These are phyloP conservation scores for Coturnix japonica DNA, from an alignment of 2,113 vertebrate genomes.

Conservation along the genomic window DNA sequence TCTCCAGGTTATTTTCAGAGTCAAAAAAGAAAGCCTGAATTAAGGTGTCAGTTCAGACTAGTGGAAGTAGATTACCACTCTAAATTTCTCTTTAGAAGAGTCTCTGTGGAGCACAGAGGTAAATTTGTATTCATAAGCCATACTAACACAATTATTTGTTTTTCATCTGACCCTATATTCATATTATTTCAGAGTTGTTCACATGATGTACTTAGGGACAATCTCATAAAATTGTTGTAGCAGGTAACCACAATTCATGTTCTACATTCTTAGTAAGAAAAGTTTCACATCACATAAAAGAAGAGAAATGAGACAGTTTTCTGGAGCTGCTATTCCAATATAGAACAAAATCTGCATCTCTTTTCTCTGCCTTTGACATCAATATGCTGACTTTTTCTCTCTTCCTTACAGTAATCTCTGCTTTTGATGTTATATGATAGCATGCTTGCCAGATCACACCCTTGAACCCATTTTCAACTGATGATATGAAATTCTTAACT, in stretches of 20 bases:
- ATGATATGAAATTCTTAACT: not conserved
- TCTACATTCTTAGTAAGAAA: not conserved
- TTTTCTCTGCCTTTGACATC: not conserved
- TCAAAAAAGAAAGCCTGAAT: not conserved
- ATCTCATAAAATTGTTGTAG: not conserved
- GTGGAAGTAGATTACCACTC: not conserved
- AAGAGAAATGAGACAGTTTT: not conserved
- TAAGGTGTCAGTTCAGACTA: not conserved
- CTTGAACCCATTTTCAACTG: not conserved
- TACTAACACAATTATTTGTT: not conserved
- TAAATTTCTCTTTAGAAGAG: not conserved
- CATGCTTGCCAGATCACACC: not conserved
- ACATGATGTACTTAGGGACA: not conserved
- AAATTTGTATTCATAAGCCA: not conserved
- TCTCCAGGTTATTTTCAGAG: not conserved
- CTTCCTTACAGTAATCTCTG: not conserved
- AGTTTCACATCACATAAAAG: not conserved
- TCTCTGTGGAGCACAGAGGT: not conserved
- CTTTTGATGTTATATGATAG: not conserved
- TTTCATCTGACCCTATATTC: not conserved
- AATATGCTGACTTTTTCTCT: not conserved
- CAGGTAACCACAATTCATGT: accelerated
- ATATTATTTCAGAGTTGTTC: not conserved
- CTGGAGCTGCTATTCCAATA: not conserved
- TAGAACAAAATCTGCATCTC: not conserved